Conservation (phyloP, 1,140 invertebrate species). For the Acromyrmex heyeri region DNA sequence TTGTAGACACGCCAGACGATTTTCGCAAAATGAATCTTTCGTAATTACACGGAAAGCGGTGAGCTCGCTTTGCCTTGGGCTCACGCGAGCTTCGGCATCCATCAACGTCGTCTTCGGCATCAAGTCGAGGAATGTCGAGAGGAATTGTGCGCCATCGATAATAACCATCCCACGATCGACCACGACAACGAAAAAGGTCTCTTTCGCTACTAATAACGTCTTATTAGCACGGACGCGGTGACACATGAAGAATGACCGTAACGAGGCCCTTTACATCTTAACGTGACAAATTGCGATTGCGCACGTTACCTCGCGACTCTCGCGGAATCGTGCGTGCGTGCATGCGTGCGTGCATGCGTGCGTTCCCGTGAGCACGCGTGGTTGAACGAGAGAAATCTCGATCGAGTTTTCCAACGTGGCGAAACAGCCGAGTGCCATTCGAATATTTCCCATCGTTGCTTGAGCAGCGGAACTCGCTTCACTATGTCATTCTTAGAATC, state of each 20-base stretch:
- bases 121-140: conserved; percentile 65
- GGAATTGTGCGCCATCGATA: conserved; percentile 76
- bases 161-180: conserved; percentile 74
- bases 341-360: conserved; percentile 1
- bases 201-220: conserved; percentile 78
- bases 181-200: conserved; percentile 75
- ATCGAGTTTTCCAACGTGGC: conserved; percentile 57
- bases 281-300: conserved; percentile 77
- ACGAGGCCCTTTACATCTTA: conserved; percentile 74
- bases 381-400: conserved; percentile 57
- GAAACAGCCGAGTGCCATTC: conserved; percentile 54
- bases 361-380: conserved; percentile 24
- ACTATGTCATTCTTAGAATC: conserved; percentile 31
- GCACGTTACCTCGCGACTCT: conserved; percentile 62
- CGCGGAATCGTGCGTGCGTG: conserved; percentile 35
- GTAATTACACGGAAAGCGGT: conserved; percentile 65
- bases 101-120: conserved; percentile 70
- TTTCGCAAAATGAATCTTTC: conserved; percentile 51
- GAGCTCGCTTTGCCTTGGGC: conserved; percentile 63
- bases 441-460: conserved; percentile 54
- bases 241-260: conserved; percentile 74
- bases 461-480: neutral
- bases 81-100: conserved; percentile 67
- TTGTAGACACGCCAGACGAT: conserved; percentile 31
- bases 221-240: conserved; percentile 74